Percentiles rank a stretch among this genome's conserved stretches.
Conservation (phyloP, 2,113 vertebrate genomes). For the Rhineura floridana region DNA sequence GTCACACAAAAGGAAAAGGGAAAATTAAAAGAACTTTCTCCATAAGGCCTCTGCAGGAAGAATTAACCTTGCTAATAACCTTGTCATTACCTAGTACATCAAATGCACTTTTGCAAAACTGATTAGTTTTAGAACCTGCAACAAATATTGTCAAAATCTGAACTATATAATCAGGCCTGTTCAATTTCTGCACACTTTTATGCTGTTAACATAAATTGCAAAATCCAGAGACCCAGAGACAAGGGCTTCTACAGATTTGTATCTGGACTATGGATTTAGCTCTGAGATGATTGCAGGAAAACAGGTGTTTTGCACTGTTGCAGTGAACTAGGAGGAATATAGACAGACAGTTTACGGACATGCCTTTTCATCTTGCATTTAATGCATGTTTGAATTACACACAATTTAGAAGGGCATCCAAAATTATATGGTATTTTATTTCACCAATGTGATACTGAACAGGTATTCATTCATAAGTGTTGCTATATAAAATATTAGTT, state of each 20-base stretch:
- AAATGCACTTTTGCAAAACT: background rate
- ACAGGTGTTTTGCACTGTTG: background rate
- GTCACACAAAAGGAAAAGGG: slow-evolving; percentile 56
- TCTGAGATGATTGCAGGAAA: background rate
- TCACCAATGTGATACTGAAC: background rate
- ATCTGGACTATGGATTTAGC: background rate
- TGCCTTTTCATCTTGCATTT: background rate
- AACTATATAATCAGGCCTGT: background rate
- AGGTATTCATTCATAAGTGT: background rate
- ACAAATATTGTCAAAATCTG: background rate
- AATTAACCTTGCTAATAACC: background rate
- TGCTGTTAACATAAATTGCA: background rate
- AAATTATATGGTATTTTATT: background rate
- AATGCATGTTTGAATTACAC: background rate
- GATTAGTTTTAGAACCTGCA: background rate
- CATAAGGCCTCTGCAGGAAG: background rate
- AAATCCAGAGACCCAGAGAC: background rate
- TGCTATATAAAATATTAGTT: background rate
- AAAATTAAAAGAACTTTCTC: background rate
- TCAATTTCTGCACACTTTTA: background rate
- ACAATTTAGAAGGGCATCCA: background rate
- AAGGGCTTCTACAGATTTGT: background rate
- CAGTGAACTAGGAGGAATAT: background rate
- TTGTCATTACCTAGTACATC: background rate
- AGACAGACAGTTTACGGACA: background rate